phyloP scores from a whole-genome alignment of 2,113 vertebrate species.

The Okapia johnstoni region DNA sequence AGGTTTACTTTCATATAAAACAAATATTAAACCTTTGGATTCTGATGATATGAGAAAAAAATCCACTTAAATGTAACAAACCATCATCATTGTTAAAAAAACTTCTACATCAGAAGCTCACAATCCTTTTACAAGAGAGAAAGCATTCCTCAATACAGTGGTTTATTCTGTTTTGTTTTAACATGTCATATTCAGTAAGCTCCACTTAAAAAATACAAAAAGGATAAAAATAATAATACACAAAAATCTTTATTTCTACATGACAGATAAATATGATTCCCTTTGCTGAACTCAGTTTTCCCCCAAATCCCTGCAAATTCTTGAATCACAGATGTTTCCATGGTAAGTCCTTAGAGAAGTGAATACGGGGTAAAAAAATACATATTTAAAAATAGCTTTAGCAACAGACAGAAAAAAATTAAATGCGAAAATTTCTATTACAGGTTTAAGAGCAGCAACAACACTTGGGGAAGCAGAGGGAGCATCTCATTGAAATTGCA shows the following conservation, averaged over 20 bases:
- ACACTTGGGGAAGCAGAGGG: neutral
- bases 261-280: neutral
- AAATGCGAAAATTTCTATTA: slow-evolving; percentile 16
- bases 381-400: slow-evolving; percentile 54
- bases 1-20: neutral
- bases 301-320: slow-evolving; percentile 19
- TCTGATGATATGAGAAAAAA: neutral
- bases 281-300: slow-evolving; percentile 30
- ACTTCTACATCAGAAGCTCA: neutral
- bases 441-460: slow-evolving; percentile 33
- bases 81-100: neutral
- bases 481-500: neutral
- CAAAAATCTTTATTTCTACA: neutral
- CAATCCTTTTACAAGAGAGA: neutral
- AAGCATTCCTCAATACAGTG: neutral
- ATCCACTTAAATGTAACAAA: neutral
- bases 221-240: neutral
- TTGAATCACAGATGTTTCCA: slow-evolving; percentile 42
- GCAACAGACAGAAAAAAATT: slow-evolving; percentile 45
- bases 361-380: neutral
- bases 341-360: slow-evolving; percentile 10
- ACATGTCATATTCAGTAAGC: neutral
- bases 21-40: neutral
- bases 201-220: neutral
- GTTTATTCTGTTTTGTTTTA: neutral